Conservation (phyloP, 2,113 vertebrate genomes). For the Sigmodon hispidus region DNA sequence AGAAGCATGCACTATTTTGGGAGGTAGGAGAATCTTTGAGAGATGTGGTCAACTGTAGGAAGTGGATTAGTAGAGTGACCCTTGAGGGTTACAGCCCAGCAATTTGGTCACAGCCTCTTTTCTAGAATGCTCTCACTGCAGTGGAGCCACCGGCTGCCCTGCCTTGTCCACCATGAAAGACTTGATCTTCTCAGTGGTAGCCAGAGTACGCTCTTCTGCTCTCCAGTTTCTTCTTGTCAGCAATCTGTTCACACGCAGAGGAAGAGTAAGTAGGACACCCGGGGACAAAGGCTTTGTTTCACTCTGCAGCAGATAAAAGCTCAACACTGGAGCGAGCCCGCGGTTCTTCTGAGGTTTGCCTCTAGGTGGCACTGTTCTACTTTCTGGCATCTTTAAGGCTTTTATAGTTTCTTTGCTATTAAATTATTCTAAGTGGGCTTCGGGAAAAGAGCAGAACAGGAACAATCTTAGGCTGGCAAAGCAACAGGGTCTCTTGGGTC, state of each 20-base stretch:
- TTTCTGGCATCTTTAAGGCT: neutral
- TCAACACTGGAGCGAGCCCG: neutral
- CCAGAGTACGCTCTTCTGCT: neutral
- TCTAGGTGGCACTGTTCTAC: slow-evolving; percentile 2
- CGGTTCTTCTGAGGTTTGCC: neutral
- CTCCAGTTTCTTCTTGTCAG: neutral
- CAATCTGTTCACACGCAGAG: neutral
- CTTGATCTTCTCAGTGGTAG: neutral
- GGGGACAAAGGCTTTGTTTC: neutral
- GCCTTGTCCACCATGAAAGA: neutral
- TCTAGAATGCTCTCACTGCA: neutral
- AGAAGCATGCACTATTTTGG: neutral
- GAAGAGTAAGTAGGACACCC: neutral
- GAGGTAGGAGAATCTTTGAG: neutral
- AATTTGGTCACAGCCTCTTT: neutral
- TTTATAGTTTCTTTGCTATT: too few relatives aligned
- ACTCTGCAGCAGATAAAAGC: neutral
- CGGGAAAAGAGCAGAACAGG: neutral
- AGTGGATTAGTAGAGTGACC: neutral
- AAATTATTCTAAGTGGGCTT: neutral
- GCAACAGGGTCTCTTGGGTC: neutral
- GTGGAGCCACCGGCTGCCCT: neutral
- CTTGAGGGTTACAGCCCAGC: neutral
- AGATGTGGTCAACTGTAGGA: neutral
- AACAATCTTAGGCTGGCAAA: neutral